These are phyloP conservation scores for Trachops cirrhosus DNA, from an alignment of 2,797 vertebrate genomes.

Conservation along the genomic window DNA sequence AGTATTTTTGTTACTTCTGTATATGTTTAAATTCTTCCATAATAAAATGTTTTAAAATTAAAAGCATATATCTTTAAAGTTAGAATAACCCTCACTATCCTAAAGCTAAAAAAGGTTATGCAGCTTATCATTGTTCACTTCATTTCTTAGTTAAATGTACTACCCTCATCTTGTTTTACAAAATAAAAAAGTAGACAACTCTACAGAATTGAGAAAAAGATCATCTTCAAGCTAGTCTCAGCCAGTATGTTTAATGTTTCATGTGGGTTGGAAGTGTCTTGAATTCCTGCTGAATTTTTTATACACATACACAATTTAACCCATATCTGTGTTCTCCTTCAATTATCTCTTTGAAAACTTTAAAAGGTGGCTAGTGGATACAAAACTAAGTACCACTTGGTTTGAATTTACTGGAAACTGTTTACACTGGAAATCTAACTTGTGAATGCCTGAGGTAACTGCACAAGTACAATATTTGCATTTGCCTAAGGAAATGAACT, in stretches of 20 bases:
- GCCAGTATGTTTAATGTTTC: slow-evolving; percentile 72
- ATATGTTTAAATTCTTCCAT: background rate
- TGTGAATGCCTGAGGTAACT: slow-evolving; percentile 17
- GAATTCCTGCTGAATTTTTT: slow-evolving; percentile 77
- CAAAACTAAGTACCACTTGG: background rate
- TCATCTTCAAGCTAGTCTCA: slow-evolving; percentile 68
- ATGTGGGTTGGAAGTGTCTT: slow-evolving; percentile 69
- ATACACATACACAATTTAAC: slow-evolving; percentile 69
- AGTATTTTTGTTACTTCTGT: background rate
- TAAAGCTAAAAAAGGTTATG: background rate
- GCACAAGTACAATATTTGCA: slow-evolving; percentile 28
- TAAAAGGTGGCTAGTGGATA: slow-evolving; percentile 4
- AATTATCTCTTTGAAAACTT: slow-evolving; percentile 64
- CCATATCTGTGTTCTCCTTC: slow-evolving; percentile 67
- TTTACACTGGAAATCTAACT: slow-evolving; percentile 19
- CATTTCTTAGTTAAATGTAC: background rate
- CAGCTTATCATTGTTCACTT: background rate
- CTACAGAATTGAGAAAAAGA: slow-evolving; percentile 57
- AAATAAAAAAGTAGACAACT: slow-evolving; percentile 53
- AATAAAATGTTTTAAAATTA: background rate
- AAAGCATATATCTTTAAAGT: background rate
- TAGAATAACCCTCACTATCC: background rate
- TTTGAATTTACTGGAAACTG: slow-evolving; percentile 15
- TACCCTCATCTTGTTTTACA: background rate
- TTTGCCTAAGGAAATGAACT: slow-evolving; percentile 66